Evolutionary conservation across 2,888 invertebrate species (phyloP).

Genomic region (Ephialtes manifestator): DNA sequence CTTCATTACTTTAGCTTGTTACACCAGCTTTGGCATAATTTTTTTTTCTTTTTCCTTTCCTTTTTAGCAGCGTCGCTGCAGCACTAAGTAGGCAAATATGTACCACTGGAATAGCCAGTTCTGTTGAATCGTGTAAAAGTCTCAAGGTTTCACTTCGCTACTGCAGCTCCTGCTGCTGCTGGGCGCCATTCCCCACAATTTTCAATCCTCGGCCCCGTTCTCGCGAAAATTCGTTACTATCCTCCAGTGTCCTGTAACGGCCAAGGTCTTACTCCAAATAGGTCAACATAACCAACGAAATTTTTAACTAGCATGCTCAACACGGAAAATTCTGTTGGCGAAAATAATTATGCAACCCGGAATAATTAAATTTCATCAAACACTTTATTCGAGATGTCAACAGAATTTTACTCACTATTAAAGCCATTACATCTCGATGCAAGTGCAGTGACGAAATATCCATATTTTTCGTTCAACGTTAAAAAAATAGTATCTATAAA

Average conservation of each 20-base stretch:
- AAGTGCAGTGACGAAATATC: not conserved
- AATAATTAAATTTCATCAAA: not conserved
- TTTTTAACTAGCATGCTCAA: not conserved
- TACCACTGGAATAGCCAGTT: conserved; percentile 25
- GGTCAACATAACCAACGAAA: conserved; percentile 58
- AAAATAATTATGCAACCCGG: not conserved
- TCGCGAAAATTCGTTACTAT: conserved; percentile 52
- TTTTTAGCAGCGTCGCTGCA: not conserved
- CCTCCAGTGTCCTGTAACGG: conserved; percentile 61
- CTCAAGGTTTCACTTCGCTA: conserved; percentile 35
- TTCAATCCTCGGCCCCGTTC: conserved; percentile 52
- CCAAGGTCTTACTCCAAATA: conserved; percentile 64
- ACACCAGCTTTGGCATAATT: not conserved
- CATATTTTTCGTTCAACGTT: not conserved
- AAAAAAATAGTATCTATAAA: not conserved
- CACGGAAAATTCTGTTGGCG: not conserved
- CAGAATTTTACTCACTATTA: not conserved
- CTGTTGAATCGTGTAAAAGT: conserved; percentile 52
- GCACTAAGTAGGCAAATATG: conserved; percentile 55
- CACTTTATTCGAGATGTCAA: not conserved
- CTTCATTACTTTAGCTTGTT: conserved; percentile 34
- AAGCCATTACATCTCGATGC: not conserved
- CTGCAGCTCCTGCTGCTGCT: conserved; percentile 7
- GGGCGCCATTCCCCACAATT: conserved; percentile 36
- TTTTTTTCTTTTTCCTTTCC: conserved; percentile 10